phyloP scores from a whole-genome alignment of 2,113 vertebrate species.

The Poeciliopsis prolifica region DNA sequence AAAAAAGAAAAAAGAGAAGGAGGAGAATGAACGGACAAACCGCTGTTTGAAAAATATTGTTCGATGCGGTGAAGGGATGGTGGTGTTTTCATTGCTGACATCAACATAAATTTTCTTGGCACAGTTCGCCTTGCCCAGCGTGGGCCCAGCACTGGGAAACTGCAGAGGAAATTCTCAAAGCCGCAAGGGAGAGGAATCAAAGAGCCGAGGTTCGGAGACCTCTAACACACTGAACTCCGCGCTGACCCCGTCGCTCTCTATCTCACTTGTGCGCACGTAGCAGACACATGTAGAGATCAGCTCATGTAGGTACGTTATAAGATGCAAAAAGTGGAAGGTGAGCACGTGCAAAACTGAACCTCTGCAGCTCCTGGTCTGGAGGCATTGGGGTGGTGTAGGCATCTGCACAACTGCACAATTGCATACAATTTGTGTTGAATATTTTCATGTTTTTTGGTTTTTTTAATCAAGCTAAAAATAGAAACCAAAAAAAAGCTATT shows the following conservation, averaged over 20 bases:
- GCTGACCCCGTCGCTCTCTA: slow-evolving; percentile 64
- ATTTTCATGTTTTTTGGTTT: too few species aligned
- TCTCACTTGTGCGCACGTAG: slow-evolving; percentile 30
- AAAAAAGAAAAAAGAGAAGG: slow-evolving; percentile 61
- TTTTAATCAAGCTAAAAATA: too few species aligned
- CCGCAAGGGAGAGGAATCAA: slow-evolving; percentile 78
- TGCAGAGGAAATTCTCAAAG: slow-evolving; percentile 75
- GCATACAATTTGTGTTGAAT: too few species aligned
- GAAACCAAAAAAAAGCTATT: not conserved
- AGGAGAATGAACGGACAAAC: slow-evolving; percentile 74
- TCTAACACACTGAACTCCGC: slow-evolving; percentile 80
- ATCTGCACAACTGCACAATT: not conserved
- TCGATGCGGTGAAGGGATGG: slow-evolving; percentile 72
- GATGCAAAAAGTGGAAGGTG: not conserved
- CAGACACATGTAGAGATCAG: slow-evolving; percentile 17
- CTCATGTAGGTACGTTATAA: slow-evolving; percentile 11
- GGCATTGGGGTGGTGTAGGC: not conserved
- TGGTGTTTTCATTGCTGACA: slow-evolving; percentile 86
- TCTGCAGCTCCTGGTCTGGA: slow-evolving; percentile 20
- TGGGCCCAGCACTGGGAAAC: slow-evolving; percentile 76
- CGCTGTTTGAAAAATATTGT: slow-evolving; percentile 84
- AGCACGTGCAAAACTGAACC: not conserved
- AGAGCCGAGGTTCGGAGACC: slow-evolving; percentile 70
- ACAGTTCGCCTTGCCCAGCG: slow-evolving; percentile 76
- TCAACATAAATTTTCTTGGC: slow-evolving; percentile 84